Evolutionary conservation across 1,140 invertebrate species (phyloP), one percentile per base, ranked within the genome.

Genomic region (Colletes latitarsis): DNA sequence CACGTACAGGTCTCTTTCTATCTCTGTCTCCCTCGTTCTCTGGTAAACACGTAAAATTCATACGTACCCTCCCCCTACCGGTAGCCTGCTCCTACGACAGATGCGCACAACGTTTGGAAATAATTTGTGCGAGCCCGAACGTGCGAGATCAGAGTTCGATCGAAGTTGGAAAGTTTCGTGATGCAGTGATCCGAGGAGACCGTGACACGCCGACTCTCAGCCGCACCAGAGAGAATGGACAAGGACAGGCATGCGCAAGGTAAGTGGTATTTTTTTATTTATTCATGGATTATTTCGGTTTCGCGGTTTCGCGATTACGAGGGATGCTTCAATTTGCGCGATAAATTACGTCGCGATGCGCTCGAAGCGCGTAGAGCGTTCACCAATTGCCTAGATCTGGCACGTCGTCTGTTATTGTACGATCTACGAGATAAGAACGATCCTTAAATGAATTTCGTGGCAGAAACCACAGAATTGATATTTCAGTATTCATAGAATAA

Each of bases 181-280:
- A 92, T 92, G 89, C 90, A 89, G 89, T 92, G 88, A 92, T 89
- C 83, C 55, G 68, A 78, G 63, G 82, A 63, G 77, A 82, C 68
- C 63, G 85, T 77, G 60, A 76, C 83, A 52, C 63, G 43, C 57
- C 58, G 68, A 15, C 73, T 84, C 58, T 75, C 63, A 55, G 62
- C 55, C 62, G 21, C 53, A 69, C 57, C 60, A 67, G 55, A 62
- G 75, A 84, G 84, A 89, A 92, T 92, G 91, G 91, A 92, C 81
- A 91, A 91, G 88, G 88, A 92, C 78, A 91, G 80, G 62, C 84
- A 90, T 82, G 83, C 82, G 64, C 85, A 85, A 89, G 91, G 91
- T 91, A 76, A 88, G 88, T 43, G 52, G 30, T 57, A 67, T 57
- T 60, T 70, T 46, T 64, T n/a, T 43, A 43, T 43, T 14, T 19